Evolutionary conservation across 2,113 vertebrate genomes (phyloP).

Genomic region (Apodemus sylvaticus): DNA sequence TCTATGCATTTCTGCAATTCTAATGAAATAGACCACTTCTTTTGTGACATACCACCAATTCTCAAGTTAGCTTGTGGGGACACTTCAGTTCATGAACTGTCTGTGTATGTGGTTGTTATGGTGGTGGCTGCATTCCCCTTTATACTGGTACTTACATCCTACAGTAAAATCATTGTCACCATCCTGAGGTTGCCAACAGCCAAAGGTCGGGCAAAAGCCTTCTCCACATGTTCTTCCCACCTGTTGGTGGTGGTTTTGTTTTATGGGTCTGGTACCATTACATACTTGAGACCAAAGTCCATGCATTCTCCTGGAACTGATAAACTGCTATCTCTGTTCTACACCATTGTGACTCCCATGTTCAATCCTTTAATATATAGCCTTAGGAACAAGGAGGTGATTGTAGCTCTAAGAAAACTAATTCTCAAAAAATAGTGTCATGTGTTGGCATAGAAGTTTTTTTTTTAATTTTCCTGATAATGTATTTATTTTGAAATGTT

Average conservation of each 20-base stretch:
- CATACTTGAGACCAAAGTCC: neutral
- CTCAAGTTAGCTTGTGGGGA: neutral
- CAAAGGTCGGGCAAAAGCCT: neutral
- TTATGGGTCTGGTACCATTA: neutral
- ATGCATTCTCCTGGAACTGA: neutral
- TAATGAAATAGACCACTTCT: neutral
- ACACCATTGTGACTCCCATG: neutral
- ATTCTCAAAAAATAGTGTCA: neutral
- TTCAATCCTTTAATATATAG: neutral
- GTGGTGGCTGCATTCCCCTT: neutral
- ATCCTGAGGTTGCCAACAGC: neutral
- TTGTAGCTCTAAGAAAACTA: neutral
- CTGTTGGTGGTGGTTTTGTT: neutral
- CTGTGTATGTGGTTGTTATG: neutral
- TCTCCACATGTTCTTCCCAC: neutral
- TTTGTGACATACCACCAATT: neutral
- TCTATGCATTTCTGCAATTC: slow-evolving; percentile 58
- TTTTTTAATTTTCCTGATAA: neutral
- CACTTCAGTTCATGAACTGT: neutral
- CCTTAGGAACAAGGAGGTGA: neutral
- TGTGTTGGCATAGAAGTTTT: neutral
- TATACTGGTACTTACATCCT: neutral
- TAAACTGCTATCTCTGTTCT: neutral
- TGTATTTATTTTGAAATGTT: neutral
- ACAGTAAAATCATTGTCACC: neutral